phyloP scores from a whole-genome alignment of 2,113 vertebrate species.

The Callionymus lyra region DNA sequence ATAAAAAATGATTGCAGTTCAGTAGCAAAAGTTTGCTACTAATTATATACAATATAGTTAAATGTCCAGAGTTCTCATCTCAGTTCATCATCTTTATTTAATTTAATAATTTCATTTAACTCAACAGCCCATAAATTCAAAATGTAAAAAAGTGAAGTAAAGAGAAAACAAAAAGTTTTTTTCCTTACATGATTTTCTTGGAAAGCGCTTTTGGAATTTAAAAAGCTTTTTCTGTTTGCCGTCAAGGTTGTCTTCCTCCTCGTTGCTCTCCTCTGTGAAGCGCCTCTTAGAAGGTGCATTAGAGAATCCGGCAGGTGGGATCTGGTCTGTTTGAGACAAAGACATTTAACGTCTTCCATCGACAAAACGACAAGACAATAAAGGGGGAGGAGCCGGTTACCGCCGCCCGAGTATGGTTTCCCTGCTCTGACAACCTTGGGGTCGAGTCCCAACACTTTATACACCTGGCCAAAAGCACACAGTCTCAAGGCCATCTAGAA shows the following conservation, averaged over 20 bases:
- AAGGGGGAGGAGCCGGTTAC: slow-evolving; percentile 8
- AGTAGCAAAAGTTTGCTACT: no score
- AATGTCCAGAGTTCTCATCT: no score
- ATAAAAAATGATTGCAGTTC: no score
- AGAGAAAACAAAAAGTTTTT: background rate
- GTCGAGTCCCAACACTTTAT: slow-evolving; percentile 91
- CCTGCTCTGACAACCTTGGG: slow-evolving; percentile 75
- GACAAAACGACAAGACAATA: background rate
- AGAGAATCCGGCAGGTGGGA: slow-evolving; percentile 63
- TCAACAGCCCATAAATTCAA: no score
- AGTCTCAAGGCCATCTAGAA: slow-evolving; percentile 82
- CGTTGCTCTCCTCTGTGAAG: slow-evolving; percentile 66
- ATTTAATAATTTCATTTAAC: no score
- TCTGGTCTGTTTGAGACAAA: slow-evolving; percentile 61
- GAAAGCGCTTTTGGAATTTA: slow-evolving; percentile 79
- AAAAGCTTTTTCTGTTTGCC: slow-evolving; percentile 78
- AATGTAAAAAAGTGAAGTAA: no score
- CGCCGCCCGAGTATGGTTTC: slow-evolving; percentile 65
- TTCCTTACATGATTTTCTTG: slow-evolving; percentile 49
- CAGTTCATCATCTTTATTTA: no score
- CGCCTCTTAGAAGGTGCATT: slow-evolving; percentile 74
- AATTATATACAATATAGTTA: no score
- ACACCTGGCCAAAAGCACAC: slow-evolving; percentile 87
- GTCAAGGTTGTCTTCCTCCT: slow-evolving; percentile 73
- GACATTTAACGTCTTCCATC: background rate